Evolutionary conservation across 2,113 vertebrate species (phyloP), one percentile per base, ranked within the genome.

Genomic region (Thalassoma bifasciatum): DNA sequence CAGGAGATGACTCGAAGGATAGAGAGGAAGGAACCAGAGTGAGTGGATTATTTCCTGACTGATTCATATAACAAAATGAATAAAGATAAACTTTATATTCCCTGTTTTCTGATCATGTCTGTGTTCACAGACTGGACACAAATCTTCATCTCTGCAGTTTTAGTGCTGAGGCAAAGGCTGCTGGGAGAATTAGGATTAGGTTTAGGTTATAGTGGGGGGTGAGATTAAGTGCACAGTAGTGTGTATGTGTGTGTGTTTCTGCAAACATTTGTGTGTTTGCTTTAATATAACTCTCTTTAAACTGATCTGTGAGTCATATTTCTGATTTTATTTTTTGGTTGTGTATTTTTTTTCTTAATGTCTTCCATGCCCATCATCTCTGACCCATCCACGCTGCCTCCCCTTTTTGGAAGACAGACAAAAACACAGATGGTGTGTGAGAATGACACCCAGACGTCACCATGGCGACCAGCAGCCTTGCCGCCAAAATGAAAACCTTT

Each of bases 401-500:
- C 17, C 66, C 80, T 66, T 57, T 81, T 83, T 89, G 88, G 89
- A 92, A 73, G 36, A 63, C 71, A 67, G 66, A 89, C 82, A 75
- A 66, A 66, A 71, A 79, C 87, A 77, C 91, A 93, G 92, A 93
- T 92, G 92, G 91, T 68, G 75, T 42, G 70, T 83, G 76, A 75
- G 72, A 75, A 69, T 81, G 90, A 77, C 78, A 58, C 81, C 57
- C 60, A 66, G 61, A 75, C 24, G 66, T 93, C 53, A 22, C 88
- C 84, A 92, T 86, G 68, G 86, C 49, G 65, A 92, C 86, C 65
- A 8, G 42, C 50, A 69, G 50, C 24, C 51, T 60, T 30, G 57
- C 59, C 11, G 71, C 82, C 84, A 77, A 84, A 74, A 78, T 72
- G 67, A 47, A 78, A 82, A 75, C 26, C 52, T 54, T 75, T 21